Conservation (phyloP, 2,113 vertebrate species). For the Parus major region DNA sequence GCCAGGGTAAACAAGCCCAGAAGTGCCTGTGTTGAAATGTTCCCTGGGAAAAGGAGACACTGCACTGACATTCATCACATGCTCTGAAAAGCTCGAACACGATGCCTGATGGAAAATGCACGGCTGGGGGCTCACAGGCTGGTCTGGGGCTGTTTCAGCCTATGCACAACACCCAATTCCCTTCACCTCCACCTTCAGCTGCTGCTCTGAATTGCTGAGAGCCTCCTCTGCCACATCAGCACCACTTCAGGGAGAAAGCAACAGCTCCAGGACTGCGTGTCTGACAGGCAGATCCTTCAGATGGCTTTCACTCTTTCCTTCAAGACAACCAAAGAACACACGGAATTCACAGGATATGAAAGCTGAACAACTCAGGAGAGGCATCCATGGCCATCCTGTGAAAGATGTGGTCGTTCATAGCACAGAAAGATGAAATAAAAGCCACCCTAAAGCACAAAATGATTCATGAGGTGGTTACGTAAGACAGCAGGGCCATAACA, state of each 20-base stretch:
- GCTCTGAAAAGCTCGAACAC: not conserved
- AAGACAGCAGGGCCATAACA: not conserved
- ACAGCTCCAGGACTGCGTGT: not conserved
- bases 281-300: not conserved
- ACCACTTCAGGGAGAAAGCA: not conserved
- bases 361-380: not conserved
- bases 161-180: not conserved
- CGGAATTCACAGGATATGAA: not conserved
- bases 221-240: not conserved
- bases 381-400: not conserved
- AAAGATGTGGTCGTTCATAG: rapidly evolving
- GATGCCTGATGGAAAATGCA: not conserved
- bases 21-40: not conserved
- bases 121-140: not conserved
- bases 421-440: not conserved
- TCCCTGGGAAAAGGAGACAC: not conserved
- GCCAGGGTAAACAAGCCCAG: not conserved
- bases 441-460: not conserved
- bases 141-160: not conserved
- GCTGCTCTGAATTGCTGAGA: not conserved
- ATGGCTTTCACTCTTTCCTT: not conserved
- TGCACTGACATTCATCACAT: not conserved
- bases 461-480: not conserved
- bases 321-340: not conserved
- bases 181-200: not conserved